Evolutionary conservation across 2,888 invertebrate species (phyloP), one percentile per base, ranked within the genome.

Genomic region (Megastigmus dorsalis): DNA sequence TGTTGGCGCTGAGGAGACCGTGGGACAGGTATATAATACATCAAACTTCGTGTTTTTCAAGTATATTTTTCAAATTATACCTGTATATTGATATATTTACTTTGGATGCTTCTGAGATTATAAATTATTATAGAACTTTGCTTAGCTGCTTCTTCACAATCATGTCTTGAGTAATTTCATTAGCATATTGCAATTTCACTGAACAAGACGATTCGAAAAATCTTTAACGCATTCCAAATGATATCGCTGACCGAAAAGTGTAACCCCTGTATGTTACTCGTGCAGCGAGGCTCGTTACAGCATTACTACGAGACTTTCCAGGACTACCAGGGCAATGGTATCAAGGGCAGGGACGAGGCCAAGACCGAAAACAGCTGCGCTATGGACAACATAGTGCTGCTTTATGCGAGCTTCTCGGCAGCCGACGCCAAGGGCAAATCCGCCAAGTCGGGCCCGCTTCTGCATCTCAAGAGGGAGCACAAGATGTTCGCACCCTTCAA

Each of bases 221-320:
- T n/a, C n/a, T n/a, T n/a, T n/a, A n/a, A n/a, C n/a, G n/a, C n/a
- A n/a, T n/a, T n/a, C n/a, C n/a, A n/a, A n/a, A n/a, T n/a, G n/a
- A n/a, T n/a, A n/a, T n/a, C n/a, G n/a, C n/a, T n/a, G n/a, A n/a
- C n/a, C n/a, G n/a, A n/a, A n/a, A n/a, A n/a, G n/a, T n/a, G n/a
- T n/a, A n/a, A n/a, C n/a, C n/a, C n/a, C n/a, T n/a, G n/a, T n/a
- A n/a, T n/a, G n/a, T 38, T 33, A 1, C 10, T 26, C 7, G 50
- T 59, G 23, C 28, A 76, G 74, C 62, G 74, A 1, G 65, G 62
- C 10, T 76, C 76, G 9, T 45, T 76, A 3, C 81, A 81, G 13
- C 82, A 83, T 67, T 81, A 84, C 59, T 84, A 84, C 67, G 84
- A 84, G 52, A 80, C 78, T 9, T 84, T 83, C 52, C 80, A 79